Base-by-base conservation (phyloP, 2,888 invertebrate species). In the Prenolepis imparis region DNA sequence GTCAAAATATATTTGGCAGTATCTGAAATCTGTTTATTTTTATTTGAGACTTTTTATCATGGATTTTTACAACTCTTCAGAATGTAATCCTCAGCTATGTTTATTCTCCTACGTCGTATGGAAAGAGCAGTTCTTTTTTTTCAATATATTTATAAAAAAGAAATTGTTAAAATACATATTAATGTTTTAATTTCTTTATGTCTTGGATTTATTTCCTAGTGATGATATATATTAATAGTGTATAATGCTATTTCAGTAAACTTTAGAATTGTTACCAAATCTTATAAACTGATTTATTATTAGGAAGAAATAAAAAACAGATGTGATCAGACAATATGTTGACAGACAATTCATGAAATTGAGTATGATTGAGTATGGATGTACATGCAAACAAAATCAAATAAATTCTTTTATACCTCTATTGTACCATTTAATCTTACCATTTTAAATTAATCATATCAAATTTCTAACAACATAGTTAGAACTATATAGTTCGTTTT, bases 381-480 rank as follows among this genome's bases (percentile, higher is more conserved):
- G 89, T 89, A 90, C 68, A 67, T 80, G 82, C 63, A 87, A 82
- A 85, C 88, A 87, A 88, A 89, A 91, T 91, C 24, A 24, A 73
- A 73, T 61, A 90, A 91, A 91, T 87, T 84, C 81, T 82, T 87
- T 89, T 90, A 83, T 81, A 82, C 89, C 82, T 84, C 80, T 86
- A 87, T 83, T 90, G 88, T 90, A 86, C 83, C 84, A 89, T 88
- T 89, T 89, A 85, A 84, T 88, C 86, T 89, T 87, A 88, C 87
- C 89, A 88, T 85, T 84, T 44, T 84, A 84, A 84, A 85, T 11
- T 89, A 89, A 87, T 83, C 57, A 21, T 68, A 55, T 48, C 41
- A 74, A 78, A 32, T 52, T 77, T 44, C 15, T 11, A 6, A 44
- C 36, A 68, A 64, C 32, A 15, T 9, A 52, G 3, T 12, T 28